Percentiles rank a stretch among this genome's conserved stretches.
Conservation (phyloP, 2,888 invertebrate genomes). For the Platycheirus rosarum region DNA sequence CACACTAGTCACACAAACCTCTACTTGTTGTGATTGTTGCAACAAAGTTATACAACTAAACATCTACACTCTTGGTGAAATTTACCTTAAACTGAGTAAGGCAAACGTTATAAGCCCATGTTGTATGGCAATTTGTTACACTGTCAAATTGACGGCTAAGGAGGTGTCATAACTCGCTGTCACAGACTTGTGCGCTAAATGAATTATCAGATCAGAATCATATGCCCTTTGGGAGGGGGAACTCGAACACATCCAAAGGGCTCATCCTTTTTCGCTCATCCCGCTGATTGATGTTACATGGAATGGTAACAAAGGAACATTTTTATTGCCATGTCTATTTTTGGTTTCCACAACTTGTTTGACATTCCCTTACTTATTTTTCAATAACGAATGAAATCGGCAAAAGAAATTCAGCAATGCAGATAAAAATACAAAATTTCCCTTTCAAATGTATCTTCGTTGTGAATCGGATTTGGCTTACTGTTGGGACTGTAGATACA, state of each 20-base stretch:
- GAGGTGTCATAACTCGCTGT: constrained; percentile 61
- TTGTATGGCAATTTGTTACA: constrained; percentile 57
- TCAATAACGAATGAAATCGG: constrained; percentile 8
- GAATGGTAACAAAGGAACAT: constrained; percentile 2
- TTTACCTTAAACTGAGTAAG: not conserved
- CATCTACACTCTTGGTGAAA: not conserved
- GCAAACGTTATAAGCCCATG: constrained; percentile 20
- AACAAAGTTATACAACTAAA: not conserved
- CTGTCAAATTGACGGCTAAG: constrained; percentile 56
- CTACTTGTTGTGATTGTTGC: too few relatives aligned
- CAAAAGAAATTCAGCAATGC: constrained; percentile 24
- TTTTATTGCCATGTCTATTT: not conserved
- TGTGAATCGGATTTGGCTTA: constrained; percentile 46
- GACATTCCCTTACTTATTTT: too few relatives aligned
- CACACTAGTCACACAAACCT: too few relatives aligned
- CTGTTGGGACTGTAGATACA: constrained; percentile 29
- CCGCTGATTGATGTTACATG: constrained; percentile 18
- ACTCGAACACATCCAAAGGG: not conserved
- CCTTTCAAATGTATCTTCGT: constrained; percentile 36
- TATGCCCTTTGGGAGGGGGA: constrained; percentile 17
- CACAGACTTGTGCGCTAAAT: constrained; percentile 53
- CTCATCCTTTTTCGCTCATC: not conserved
- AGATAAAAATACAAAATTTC: constrained; percentile 28
- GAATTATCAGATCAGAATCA: constrained; percentile 40
- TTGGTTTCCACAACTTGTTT: not conserved